Evolutionary conservation across 92 coral and sea anemone species (phyloP).

Genomic region (Siderastrea siderea): DNA sequence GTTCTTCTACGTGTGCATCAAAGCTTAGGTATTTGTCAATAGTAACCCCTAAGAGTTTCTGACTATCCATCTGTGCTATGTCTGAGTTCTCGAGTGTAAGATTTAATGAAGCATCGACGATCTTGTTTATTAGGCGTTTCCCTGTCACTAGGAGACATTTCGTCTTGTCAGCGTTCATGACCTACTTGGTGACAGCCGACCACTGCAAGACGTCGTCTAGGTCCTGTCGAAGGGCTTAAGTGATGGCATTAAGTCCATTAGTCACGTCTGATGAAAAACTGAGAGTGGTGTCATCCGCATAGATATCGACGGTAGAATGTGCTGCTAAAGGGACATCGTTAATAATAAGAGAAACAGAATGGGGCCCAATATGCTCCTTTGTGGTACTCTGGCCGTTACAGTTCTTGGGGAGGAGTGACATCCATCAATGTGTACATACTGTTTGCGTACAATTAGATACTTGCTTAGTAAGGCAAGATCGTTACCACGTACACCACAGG

Average conservation of each 20-base stretch:
- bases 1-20: slow-evolving; percentile 60
- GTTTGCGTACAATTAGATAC: background rate
- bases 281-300: slow-evolving; percentile 52
- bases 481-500: slow-evolving; percentile 28
- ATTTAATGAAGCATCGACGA: slow-evolving; percentile 34
- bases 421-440: too few relatives aligned
- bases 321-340: background rate
- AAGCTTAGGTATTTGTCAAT: slow-evolving; percentile 61
- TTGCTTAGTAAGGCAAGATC: slow-evolving; percentile 6
- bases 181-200: slow-evolving; percentile 32
- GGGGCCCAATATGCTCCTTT: too few relatives aligned
- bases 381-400: background rate
- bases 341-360: too few relatives aligned
- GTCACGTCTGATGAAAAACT: slow-evolving; percentile 48
- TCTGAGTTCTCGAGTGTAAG: slow-evolving; percentile 38
- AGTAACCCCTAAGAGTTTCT: slow-evolving; percentile 66
- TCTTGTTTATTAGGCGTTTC: background rate
- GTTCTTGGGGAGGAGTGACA: background rate
- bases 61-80: slow-evolving; percentile 44
- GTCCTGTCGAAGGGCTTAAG: slow-evolving; percentile 45
- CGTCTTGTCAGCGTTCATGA: too few relatives aligned
- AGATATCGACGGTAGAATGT: slow-evolving; percentile 24
- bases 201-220: slow-evolving; percentile 44
- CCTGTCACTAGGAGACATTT: too few relatives aligned
- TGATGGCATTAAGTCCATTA: slow-evolving; percentile 51